A percentile compares a stretch with the other conserved stretches of the same genome.
Conservation (phyloP, 2,797 vertebrate species). For the Spinibarbus caldwelli region DNA sequence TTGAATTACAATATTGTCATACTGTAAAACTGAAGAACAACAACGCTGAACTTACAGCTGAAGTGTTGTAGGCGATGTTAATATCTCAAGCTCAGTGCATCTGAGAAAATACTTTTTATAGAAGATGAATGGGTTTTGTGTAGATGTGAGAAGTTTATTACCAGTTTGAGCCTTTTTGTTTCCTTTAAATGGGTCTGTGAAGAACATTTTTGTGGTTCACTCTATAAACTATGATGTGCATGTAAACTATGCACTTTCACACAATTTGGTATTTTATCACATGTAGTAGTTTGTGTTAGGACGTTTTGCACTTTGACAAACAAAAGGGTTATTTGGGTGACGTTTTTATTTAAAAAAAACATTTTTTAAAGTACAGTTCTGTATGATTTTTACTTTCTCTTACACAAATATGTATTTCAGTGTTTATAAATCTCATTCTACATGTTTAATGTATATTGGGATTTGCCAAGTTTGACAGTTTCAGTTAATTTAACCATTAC, state of each 20-base stretch:
- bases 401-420: neutral
- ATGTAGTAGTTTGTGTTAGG: neutral
- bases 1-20: neutral
- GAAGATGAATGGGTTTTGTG: neutral
- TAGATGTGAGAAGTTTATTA: neutral
- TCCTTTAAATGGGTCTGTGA: neutral
- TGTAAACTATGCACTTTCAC: neutral
- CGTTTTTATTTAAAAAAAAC: fast-evolving
- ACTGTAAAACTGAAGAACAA: neutral
- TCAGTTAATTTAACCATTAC: neutral
- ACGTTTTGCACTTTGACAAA: neutral
- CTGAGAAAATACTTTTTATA: neutral
- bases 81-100: neutral
- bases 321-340: neutral
- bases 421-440: neutral
- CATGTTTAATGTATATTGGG: neutral
- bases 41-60: neutral
- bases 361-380: neutral
- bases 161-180: neutral
- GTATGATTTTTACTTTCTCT: neutral
- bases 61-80: neutral
- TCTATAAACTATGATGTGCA: neutral
- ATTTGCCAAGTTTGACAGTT: neutral
- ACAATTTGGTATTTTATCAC: neutral
- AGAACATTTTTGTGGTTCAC: neutral